Base-by-base conservation (phyloP, 1,140 invertebrate genomes). In the Dreissena polymorpha region DNA sequence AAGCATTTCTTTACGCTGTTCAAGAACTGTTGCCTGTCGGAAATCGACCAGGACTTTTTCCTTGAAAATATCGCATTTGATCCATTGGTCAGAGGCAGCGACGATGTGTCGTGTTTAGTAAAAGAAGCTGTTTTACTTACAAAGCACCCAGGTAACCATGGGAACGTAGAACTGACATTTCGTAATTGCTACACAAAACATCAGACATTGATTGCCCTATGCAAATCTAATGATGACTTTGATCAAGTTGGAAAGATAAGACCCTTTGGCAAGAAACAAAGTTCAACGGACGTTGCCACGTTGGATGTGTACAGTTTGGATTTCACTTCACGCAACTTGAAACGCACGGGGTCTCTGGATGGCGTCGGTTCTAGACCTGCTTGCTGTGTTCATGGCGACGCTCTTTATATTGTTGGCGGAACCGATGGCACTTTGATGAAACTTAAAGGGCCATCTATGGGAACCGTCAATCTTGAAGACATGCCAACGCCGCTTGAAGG, bases 1-100 rank as follows among this genome's bases (percentile, higher is more conserved):
- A 10, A 21, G 7, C 50, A 49, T 29, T 55, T 71, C 50, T 25
- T 3, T 70, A 53, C 67, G 49, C 68, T 79, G 8, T 21, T 79
- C 10, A 71, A 68, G 68, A 68, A 70, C 13, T 79, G 77, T 27
- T 57, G 77, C 50, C 57, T 79, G 16, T 60, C 68, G 21, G 67
- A 69, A 27, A 79, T 79, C 51, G 77, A 79, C 25, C 49, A 50
- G 3, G 68, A 71, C n/a, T 60, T 60, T 21, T 21, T 79, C 13
- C 21, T 71, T 10, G 77, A 79, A 23, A 67, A 70, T 50, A 79
- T 79, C 23, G 68, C 50, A 13, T 79, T 79, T 63, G 68, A 79
- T 50, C 68, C 50, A 16, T 13, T 64, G n/a, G 77, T 79, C 8
- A 27, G 77, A 64, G 53, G 49, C n/a, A 70, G 55, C n/a, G 77